Evolutionary conservation across 2,888 invertebrate species (phyloP), one percentile per base, ranked within the genome.

Genomic region (Chromoteleia sp.): DNA sequence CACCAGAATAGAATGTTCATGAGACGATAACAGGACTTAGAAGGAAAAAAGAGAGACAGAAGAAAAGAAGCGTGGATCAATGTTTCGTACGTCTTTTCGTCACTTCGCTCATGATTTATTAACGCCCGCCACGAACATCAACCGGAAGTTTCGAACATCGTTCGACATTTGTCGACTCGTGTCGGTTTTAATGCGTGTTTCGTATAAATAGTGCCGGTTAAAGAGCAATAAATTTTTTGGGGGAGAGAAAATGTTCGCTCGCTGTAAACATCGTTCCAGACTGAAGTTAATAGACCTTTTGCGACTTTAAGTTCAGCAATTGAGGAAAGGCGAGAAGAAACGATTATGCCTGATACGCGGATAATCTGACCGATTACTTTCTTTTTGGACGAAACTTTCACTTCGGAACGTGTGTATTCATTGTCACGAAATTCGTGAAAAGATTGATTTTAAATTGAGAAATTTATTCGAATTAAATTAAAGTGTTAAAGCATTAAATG

Each of bases 91-190:
- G 59, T 61, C 68, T 68, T 68, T 70, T 80, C 56, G 70, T 63
- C 80, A 74, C 75, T 75, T 52, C 45, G 59, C 68, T 75, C 58
- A 63, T 74, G 52, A 79, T 73, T 79, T 79, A 79, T 79, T 59
- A 67, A 68, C 58, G 50, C 48, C 52, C 17, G 67, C 45, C 61
- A 68, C 59, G 61, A 74, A 73, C 74, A 3, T 7, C 14, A 25
- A 74, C 61, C 79, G 79, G 79, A 79, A 79, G 74, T 63, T 74
- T 54, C 56, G 58, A 74, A 59, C 75, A 75, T 75, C 61, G 74
- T 70, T 75, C 74, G 80, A 80, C 80, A 75, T 71, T 81, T 59
- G 76, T 81, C 63, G 52, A 71, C 76, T 59, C 74, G 80, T 80
- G 80, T 80, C 29, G 41, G 17, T 14, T 61, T 63, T 70, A 41